Evolutionary conservation across 2,113 vertebrate species (phyloP), one percentile per base, ranked within the genome.

Genomic region (Motacilla alba): DNA sequence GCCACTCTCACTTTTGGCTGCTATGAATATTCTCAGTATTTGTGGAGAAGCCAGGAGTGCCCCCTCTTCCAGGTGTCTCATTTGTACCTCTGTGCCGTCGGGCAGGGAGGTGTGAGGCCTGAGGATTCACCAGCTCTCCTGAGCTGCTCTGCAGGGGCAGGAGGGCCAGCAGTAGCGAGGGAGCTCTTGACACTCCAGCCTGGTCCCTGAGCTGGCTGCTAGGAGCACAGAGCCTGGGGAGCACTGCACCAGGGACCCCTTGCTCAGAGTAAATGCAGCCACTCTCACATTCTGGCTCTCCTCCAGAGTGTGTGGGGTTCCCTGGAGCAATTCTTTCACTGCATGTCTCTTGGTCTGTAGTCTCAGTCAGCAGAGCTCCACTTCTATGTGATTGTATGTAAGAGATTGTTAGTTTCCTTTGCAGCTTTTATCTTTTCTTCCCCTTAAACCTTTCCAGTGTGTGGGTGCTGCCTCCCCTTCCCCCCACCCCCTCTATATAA

Each of bases 401-500:
- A 20, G 13, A 58, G 12, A 22, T 7, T 39, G 15, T 66, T 79
- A 33, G 26, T 46, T 90, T 82, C 55, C 81, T 62, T 31, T 3
- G 22, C 17, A 35, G 23, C 64, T 73, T 49, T 35, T 70, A 30
- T 44, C 14, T 66, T 91, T 28, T 67, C 26, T 89, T 93, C 24
- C 41, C 83, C 28, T 83, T 58, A 35, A 53, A 30, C 16, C 63
- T 63, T 74, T 79, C 46, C 47, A 56, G 30, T n/a, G 11, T 11
- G 52, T 47, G n/a, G 26, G 16, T 13, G 28, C 12, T 31, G 4
- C 4, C 2, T 4, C 8, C 13, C 3, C 16, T 26, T 10, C 7
- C 7, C 6, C 2, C 6, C 5, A 11, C 6, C 9, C 4, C 5
- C 4, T 13, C 22, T 30, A 3, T 60, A 30, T 44, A 17, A 33